phyloP scores from a whole-genome alignment of 1,140 invertebrate species.

The Dreissena rostriformis region DNA sequence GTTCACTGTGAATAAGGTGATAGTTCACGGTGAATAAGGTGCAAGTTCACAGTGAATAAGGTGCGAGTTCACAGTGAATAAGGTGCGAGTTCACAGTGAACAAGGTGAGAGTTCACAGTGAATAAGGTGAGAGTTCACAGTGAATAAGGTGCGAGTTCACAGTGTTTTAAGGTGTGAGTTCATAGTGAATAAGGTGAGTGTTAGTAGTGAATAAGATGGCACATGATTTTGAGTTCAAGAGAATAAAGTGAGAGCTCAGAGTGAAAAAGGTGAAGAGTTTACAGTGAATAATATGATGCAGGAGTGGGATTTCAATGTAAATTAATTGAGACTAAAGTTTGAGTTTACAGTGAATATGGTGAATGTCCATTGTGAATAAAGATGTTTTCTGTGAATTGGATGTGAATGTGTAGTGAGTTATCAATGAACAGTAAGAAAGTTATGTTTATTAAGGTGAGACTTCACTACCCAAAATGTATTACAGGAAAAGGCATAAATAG shows the following conservation, averaged over 20 bases:
- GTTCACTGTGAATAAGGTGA: slow-evolving; percentile 86
- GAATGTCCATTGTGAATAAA: slow-evolving; percentile 93
- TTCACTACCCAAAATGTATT: no score
- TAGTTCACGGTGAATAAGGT: slow-evolving; percentile 92
- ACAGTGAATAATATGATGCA: no score
- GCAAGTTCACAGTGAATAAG: slow-evolving; percentile 93
- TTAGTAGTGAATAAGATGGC: slow-evolving; percentile 90
- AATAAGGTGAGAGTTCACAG: no score
- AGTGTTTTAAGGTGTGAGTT: no score
- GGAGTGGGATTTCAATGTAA: no score
- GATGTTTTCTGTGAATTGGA: slow-evolving; percentile 11
- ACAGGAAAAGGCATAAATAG: no score
- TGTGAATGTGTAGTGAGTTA: no score
- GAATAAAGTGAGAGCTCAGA: slow-evolving; percentile 86
- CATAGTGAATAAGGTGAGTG: no score
- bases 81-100: slow-evolving; percentile 94
- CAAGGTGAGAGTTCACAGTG: slow-evolving; percentile 81
- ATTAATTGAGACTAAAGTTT: slow-evolving; percentile 86
- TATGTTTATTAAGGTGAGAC: no score
- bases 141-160: no score
- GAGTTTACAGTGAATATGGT: slow-evolving; percentile 92
- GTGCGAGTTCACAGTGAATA: slow-evolving; percentile 89
- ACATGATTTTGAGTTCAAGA: slow-evolving; percentile 86
- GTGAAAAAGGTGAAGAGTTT: slow-evolving; percentile 90
- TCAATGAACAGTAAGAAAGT: no score